These are phyloP conservation scores for Dipus sagitta DNA, from an alignment of 2,797 vertebrate genomes.

Conservation along the genomic window DNA sequence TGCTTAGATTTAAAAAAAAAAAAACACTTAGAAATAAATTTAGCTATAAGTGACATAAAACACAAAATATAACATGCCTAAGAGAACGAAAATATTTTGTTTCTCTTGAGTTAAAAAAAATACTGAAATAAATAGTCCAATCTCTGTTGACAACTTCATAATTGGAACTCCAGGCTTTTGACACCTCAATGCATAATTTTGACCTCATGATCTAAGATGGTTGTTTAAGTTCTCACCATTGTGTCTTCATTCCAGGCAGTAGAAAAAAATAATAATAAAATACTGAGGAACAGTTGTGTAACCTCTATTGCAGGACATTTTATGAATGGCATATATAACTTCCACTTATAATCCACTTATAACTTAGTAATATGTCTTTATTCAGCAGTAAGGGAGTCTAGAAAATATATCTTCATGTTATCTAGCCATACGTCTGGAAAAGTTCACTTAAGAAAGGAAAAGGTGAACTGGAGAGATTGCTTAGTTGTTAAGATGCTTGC, in stretches of 20 bases:
- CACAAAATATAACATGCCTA: not conserved
- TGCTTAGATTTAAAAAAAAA: not conserved
- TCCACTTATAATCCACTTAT: not conserved
- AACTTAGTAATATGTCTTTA: not conserved
- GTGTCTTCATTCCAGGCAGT: not conserved
- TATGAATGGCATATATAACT: not conserved
- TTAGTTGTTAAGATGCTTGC: no score
- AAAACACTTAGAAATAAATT: not conserved
- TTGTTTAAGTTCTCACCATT: not conserved
- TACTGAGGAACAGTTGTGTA: not conserved
- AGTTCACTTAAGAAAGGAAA: not conserved
- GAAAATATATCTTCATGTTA: not conserved
- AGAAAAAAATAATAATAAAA: not conserved
- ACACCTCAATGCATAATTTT: not conserved
- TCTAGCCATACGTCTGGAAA: not conserved
- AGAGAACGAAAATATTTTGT: not conserved
- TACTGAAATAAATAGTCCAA: not conserved
- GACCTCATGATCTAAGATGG: not conserved
- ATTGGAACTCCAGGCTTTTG: not conserved
- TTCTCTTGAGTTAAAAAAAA: constrained; percentile 39
- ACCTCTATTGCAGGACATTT: not conserved
- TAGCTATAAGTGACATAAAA: not conserved
- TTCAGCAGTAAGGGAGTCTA: not conserved
- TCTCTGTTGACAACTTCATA: constrained; percentile 20
- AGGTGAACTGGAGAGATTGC: not conserved